Percentiles rank a stretch among this genome's conserved stretches.
phyloP scores from a whole-genome alignment of 2,113 vertebrate species.

The Cichladusa arquata region DNA sequence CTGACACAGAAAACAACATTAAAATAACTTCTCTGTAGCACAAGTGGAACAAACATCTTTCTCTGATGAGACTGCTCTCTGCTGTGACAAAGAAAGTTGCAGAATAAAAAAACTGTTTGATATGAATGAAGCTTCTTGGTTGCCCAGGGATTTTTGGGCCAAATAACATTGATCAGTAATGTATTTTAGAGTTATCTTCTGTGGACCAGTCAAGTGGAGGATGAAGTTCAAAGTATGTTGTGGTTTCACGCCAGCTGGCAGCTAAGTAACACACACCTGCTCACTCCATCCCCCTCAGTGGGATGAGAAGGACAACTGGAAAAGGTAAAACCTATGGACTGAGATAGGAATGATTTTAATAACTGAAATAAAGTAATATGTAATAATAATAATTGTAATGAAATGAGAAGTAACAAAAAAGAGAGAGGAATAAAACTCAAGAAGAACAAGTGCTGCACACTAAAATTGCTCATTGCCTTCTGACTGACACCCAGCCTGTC shows the following conservation, averaged over 20 bases:
- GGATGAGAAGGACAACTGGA: background rate
- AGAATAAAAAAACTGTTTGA: background rate
- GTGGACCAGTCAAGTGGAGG: background rate
- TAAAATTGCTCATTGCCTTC: background rate
- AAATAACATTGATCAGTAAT: background rate
- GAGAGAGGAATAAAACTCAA: background rate
- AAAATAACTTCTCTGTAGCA: background rate
- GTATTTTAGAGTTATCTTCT: background rate
- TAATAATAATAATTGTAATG: background rate
- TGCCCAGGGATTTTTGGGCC: background rate
- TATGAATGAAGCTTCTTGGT: background rate
- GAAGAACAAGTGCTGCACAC: background rate
- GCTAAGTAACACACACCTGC: background rate
- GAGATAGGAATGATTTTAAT: background rate
- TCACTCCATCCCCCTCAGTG: background rate
- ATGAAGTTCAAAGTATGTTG: background rate
- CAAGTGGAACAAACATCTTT: background rate
- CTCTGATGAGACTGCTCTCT: background rate
- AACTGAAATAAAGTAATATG: background rate
- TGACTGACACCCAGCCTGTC: background rate
- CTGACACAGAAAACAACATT: background rate
- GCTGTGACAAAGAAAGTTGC: background rate
- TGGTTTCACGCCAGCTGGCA: background rate
- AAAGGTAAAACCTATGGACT: background rate
- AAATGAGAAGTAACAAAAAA: background rate